These are phyloP conservation scores for Mareca strepera DNA, from an alignment of 2,797 vertebrate genomes.

Conservation along the genomic window DNA sequence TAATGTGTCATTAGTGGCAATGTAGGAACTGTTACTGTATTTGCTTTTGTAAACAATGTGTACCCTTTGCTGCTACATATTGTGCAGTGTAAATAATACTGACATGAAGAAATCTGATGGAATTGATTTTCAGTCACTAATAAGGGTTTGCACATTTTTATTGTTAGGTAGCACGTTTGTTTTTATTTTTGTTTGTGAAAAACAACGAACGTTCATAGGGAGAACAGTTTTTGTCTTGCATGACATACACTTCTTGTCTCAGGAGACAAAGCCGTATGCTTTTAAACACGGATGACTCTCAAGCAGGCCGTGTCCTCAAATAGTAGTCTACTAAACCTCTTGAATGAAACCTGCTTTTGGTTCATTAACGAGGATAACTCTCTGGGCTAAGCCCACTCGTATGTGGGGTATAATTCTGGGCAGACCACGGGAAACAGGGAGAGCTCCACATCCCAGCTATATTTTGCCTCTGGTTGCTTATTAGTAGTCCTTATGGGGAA, in stretches of 20 bases:
- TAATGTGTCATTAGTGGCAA: slow-evolving; percentile 1
- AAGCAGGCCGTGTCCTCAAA: neutral
- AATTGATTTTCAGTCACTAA: neutral
- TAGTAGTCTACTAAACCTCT: neutral
- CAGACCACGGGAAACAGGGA: neutral
- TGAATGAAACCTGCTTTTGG: neutral
- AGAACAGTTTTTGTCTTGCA: neutral
- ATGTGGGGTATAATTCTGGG: neutral
- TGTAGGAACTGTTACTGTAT: slow-evolving; percentile 7
- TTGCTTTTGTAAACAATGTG: neutral
- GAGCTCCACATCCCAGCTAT: neutral
- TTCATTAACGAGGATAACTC: slow-evolving; percentile 11
- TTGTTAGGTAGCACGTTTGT: neutral
- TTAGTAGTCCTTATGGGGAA: neutral
- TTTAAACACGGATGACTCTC: neutral
- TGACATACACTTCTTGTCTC: neutral
- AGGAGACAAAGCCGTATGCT: neutral
- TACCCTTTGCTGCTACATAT: neutral
- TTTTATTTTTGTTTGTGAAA: neutral
- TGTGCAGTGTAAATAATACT: neutral
- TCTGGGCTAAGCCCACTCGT: neutral
- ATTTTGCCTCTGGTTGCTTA: neutral
- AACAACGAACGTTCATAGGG: neutral
- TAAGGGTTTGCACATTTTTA: neutral
- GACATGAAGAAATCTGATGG: neutral